Base-by-base conservation (phyloP, 2,888 invertebrate species). In the Piscicola geometra region DNA sequence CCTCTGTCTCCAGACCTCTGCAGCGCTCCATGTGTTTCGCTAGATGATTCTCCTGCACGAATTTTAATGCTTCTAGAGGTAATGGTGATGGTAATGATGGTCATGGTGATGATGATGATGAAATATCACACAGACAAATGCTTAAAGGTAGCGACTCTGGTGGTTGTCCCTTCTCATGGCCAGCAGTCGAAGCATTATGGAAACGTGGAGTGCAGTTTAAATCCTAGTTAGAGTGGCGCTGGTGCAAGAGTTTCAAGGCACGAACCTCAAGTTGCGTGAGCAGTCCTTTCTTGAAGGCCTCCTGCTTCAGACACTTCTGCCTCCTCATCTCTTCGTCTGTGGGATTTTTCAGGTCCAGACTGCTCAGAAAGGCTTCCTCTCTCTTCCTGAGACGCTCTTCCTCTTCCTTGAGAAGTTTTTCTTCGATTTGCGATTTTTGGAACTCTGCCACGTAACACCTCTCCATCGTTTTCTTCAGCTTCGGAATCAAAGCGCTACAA, bases 351-450 rank as follows among this genome's bases (percentile, higher is more conserved):
- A 70, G 41, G 41, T 70, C 25, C 28, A 70, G 18, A 33, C 35
- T 35, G 33, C 36, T 41, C 70, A 70, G 41, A 21, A 33, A 70
- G 9, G n/a, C 35, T 41, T 70, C 36, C 3, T 41, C 3, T 15
- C 33, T 18, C 47, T 70, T 70, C n/a, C 1, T 25, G 36, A 41
- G 36, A 25, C 33, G 33, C 47, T 28, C n/a, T 18, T 70, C n/a
- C 25, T 70, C 21, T 41, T 36, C 36, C 47, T 36, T 36, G 0
- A 5, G 12, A 2, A 18, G 21, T 36, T 70, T 70, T 28, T 70
- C 70, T 33, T 2, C 70, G 2, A 70, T 33, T 36, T 70, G 70
- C 28, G 70, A 9, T 15, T 41, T 35, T 35, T 35, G 70, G 41
- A 70, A 35, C 18, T 41, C 70, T 3, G 35, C 70, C 15, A 70